Percentiles rank a stretch among this genome's conserved stretches.
These are phyloP conservation scores for Argynnis bischoffii DNA, from an alignment of 2,888 invertebrate genomes.

Conservation along the genomic window DNA sequence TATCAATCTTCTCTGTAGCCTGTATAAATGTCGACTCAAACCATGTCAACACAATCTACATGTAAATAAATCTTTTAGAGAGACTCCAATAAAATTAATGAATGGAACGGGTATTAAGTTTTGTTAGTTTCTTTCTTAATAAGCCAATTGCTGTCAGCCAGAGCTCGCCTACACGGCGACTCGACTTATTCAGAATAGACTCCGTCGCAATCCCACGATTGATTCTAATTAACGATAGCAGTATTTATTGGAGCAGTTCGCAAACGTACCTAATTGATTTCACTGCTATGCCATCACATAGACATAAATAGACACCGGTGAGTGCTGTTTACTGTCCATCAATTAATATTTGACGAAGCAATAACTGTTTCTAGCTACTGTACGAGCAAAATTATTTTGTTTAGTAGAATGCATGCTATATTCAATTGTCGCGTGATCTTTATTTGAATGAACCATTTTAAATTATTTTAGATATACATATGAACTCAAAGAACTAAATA, in stretches of 20 bases:
- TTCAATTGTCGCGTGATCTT: conserved; percentile 26
- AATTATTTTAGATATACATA: background rate
- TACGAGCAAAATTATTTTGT: conserved; percentile 22
- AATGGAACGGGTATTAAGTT: conserved; percentile 52
- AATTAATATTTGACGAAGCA: conserved; percentile 49
- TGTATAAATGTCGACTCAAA: conserved; percentile 15
- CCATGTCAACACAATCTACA: conserved; percentile 26
- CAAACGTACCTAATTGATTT: conserved; percentile 80
- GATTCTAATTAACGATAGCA: conserved; percentile 82
- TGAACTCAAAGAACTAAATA: too few relatives aligned
- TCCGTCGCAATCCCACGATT: conserved; percentile 75
- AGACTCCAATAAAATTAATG: conserved; percentile 35
- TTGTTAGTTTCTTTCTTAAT: conserved; percentile 65
- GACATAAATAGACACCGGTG: conserved; percentile 47
- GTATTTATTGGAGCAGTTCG: conserved; percentile 78
- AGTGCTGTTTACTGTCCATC: conserved; percentile 54
- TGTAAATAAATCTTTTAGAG: conserved; percentile 31
- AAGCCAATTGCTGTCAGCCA: conserved; percentile 69
- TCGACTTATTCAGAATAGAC: conserved; percentile 72
- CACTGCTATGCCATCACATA: conserved; percentile 54
- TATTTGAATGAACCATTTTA: background rate
- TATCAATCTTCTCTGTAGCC: background rate
- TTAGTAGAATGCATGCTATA: conserved; percentile 20
- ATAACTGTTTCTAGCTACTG: conserved; percentile 29
- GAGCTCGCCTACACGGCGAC: conserved; percentile 60